phyloP scores from a whole-genome alignment of 2,113 vertebrate genomes.

The Rallus limicola region DNA sequence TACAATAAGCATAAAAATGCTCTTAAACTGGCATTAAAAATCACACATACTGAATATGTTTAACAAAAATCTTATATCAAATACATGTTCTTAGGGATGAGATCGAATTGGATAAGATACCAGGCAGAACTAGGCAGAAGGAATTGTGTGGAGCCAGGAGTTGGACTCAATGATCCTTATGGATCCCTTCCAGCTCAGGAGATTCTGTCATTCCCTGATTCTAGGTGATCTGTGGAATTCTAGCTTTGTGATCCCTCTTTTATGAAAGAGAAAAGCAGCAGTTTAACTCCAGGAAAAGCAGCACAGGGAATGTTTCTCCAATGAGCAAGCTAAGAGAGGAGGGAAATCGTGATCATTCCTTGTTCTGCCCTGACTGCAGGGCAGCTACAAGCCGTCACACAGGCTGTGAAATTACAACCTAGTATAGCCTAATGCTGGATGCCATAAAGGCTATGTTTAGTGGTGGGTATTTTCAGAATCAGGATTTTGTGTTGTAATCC shows the following conservation, averaged over 20 bases:
- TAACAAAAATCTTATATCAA: not conserved
- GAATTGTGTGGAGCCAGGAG: no score
- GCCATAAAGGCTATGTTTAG: not conserved
- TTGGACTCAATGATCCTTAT: no score
- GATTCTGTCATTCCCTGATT: no score
- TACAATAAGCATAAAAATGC: not conserved
- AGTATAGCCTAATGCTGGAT: not conserved
- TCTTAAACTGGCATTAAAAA: not conserved
- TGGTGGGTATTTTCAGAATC: slow-evolving; percentile 37
- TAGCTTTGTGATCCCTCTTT: not conserved
- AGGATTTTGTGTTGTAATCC: not conserved
- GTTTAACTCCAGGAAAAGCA: not conserved
- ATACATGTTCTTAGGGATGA: not conserved
- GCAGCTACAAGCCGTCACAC: not conserved
- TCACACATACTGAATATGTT: not conserved
- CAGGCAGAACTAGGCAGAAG: not conserved
- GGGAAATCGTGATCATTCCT: not conserved
- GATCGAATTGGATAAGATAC: not conserved
- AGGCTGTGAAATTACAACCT: not conserved
- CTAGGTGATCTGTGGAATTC: not conserved
- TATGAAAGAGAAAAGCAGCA: not conserved
- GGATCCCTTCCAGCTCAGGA: no score
- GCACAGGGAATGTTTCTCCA: not conserved
- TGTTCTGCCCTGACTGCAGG: not conserved
- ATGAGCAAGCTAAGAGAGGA: not conserved